Conservation (phyloP, 2,113 vertebrate species). For the Pedetes capensis region DNA sequence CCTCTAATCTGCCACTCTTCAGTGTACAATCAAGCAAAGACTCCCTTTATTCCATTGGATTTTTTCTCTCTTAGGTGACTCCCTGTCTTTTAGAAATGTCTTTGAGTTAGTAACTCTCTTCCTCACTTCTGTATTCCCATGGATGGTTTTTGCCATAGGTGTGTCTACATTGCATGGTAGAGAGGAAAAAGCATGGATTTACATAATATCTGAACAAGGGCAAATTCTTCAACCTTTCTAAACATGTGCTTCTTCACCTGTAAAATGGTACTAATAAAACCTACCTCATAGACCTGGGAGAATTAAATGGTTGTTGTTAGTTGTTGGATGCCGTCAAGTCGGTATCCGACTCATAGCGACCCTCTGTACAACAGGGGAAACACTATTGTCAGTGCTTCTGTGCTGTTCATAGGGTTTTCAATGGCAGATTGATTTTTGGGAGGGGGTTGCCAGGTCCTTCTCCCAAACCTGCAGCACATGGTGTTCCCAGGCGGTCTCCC, state of each 20-base stretch:
- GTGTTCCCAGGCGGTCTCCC: no score
- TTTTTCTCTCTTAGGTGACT: conserved; percentile 18
- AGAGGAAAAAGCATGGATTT: neutral
- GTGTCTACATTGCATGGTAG: neutral
- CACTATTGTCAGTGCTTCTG: no score
- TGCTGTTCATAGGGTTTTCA: no score
- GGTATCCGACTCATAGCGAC: no score
- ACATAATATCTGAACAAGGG: neutral
- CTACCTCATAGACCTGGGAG: neutral
- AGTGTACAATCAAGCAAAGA: neutral
- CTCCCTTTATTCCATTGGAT: neutral
- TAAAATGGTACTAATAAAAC: neutral
- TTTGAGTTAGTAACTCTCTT: neutral
- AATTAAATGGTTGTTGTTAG: no score
- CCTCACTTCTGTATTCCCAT: neutral
- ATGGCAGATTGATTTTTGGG: no score
- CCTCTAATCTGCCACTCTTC: neutral
- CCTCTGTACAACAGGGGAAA: no score
- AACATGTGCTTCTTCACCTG: neutral
- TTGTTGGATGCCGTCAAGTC: no score
- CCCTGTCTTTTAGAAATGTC: neutral
- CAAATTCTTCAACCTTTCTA: conserved; percentile 1
- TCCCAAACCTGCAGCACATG: no score
- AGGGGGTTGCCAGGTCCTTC: no score
- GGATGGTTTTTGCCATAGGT: neutral